Base-by-base conservation (phyloP, 2,888 invertebrate genomes). In the Palloptera scutellata region DNA sequence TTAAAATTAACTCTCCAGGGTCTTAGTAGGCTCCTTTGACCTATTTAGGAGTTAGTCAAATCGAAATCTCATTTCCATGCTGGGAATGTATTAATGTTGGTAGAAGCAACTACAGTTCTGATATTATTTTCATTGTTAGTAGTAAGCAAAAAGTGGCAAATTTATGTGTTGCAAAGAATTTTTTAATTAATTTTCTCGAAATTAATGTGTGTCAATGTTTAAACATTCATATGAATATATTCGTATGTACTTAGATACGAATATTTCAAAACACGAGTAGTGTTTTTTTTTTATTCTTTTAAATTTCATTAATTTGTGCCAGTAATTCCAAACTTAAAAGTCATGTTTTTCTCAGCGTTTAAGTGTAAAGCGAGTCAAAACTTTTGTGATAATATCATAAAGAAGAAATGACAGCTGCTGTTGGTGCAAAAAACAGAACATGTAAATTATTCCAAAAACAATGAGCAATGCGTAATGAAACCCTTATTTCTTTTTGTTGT, bases 161-260 rank as follows among this genome's bases (percentile, higher is more conserved):
- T 66, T 60, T 61, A 66, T 66, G 60, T 60, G 66, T 66, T 45
- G 43, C 54, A 54, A 66, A 55, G 66, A 66, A 66, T 66, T 66
- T 66, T 66, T 66, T 66, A 66, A 66, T 66, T 66, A 66, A 66
- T 60, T 60, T 30, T 53, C 53, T 64, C 30, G 30, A 30, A 48
- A 48, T 48, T 48, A n/a, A n/a, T 48, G n/a, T 13, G 51, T 48
- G 51, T 48, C 51, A 48, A 48, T 48, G 51, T 15, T 48, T 48
- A 48, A 48, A 48, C 13, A n/a, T n/a, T n/a, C n/a, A n/a, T n/a
- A n/a, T n/a, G n/a, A n/a, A n/a, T n/a, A n/a, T n/a, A n/a, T n/a
- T n/a, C n/a, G n/a, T n/a, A 45, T 55, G n/a, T 40, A 48, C 20
- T 17, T 19, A 19, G 42, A 20, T 19, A 42, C 19, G 42, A 13